Base-by-base conservation (phyloP, 2,888 invertebrate genomes). In the Drosophila incognita region DNA sequence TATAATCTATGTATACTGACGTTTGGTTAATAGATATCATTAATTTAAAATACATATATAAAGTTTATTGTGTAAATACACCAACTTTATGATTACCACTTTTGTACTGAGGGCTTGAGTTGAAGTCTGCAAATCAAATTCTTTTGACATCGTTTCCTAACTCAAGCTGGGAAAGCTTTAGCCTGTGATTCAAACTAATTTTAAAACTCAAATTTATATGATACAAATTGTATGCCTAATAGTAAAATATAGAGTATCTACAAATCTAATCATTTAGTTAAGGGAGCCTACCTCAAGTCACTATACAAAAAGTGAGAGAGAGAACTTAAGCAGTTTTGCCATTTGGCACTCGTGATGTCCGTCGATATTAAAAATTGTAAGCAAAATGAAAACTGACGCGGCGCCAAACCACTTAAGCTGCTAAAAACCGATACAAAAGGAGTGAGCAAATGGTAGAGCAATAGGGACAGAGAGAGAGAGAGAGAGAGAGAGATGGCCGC, bases 391-490 rank as follows among this genome's bases (percentile, higher is more conserved):
- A 82, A 77, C 85, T 84, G 87, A 84, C 85, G 75, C 83, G 76
- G 78, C 79, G 87, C 90, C 88, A 81, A 81, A 85, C 86, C 87
- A 89, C 87, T 87, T 90, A 90, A 79, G 75, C 87, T 69, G 77
- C 71, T 67, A 62, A 79, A 77, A 89, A 77, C 84, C 89, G 64
- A 89, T 90, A 86, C 74, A 70, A 81, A 76, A 64, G 56, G 51
- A 61, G 33, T 42, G 56, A 56, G 60, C 38, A 27, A 35, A 29
- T 54, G 69, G 58, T 56, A 27, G 40, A 49, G 21, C 13, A 46
- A 10, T 21, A 62, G 51, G 21, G 27, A 29, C 27, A 42, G 8
- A 15, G 42, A 13, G 1, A 57, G 31, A 38, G 24, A 21, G 35
- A 29, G 1, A 36, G 29, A 21, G 51, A 18, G 48, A 27, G 27